phyloP scores from a whole-genome alignment of 1,140 invertebrate genomes.

The Wiebesia pumilae region DNA sequence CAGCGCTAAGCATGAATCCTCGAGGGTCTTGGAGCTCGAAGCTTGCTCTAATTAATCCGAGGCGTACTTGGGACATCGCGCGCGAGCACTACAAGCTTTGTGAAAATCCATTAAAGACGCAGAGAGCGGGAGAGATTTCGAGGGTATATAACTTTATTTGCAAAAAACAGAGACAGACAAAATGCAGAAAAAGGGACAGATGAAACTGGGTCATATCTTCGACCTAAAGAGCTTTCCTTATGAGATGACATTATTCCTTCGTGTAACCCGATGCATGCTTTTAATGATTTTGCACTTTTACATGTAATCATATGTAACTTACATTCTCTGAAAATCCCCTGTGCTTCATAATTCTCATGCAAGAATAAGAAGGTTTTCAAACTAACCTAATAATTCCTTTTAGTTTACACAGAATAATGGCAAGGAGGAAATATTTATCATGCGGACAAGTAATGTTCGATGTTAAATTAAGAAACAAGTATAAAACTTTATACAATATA shows the following conservation, averaged over 20 bases:
- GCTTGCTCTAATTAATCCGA: conserved; percentile 48
- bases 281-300: not conserved
- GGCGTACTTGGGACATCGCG: not conserved
- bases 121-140: not conserved
- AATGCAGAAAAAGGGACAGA: not conserved
- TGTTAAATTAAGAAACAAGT: too few relatives aligned
- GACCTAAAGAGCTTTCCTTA: not conserved
- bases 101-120: conserved; percentile 43
- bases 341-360: too few relatives aligned
- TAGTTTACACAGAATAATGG: too few relatives aligned
- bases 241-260: not conserved
- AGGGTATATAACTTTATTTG: not conserved
- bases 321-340: not conserved
- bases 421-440: too few relatives aligned
- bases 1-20: not conserved
- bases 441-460: too few relatives aligned
- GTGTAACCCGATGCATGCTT: not conserved
- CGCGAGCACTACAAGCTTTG: conserved; percentile 14
- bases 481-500: too few relatives aligned
- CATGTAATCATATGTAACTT: not conserved
- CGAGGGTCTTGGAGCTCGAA: conserved; percentile 15
- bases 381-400: too few relatives aligned
- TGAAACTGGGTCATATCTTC: not conserved
- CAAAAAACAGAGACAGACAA: not conserved
- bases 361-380: too few relatives aligned